These are phyloP conservation scores for Tetranychus urticae DNA, from an alignment of 1,140 invertebrate genomes.

Conservation along the genomic window DNA sequence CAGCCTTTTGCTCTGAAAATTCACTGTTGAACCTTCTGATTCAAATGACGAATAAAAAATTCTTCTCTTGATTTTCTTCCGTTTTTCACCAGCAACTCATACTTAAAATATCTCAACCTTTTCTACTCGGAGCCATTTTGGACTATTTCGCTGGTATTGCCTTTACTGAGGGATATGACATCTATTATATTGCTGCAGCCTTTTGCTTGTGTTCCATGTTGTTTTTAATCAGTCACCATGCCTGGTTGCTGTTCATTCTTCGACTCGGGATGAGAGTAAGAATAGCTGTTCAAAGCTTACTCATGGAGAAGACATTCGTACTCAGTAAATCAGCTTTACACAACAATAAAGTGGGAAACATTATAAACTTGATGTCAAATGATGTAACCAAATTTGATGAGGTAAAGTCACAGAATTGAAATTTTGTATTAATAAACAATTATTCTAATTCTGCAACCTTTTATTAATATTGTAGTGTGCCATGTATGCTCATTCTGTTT, in stretches of 20 bases:
- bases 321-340: constrained; percentile 34
- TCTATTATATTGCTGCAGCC: neutral
- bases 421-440: neutral
- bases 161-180: neutral
- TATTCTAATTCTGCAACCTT: neutral
- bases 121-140: neutral
- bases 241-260: neutral
- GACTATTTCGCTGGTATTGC: neutral
- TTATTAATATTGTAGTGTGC: constrained; percentile 1
- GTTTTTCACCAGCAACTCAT: neutral
- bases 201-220: neutral
- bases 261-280: constrained; percentile 22
- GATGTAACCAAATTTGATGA: constrained; percentile 25
- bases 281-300: constrained; percentile 26
- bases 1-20: no score
- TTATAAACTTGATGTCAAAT: constrained; percentile 76
- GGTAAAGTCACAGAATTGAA: neutral
- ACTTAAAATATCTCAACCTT: neutral
- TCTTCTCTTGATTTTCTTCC: neutral
- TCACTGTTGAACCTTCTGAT: no score
- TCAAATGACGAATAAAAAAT: no score
- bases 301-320: constrained; percentile 22
- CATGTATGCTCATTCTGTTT: neutral
- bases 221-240: neutral
- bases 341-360: constrained; percentile 54